Conservation (phyloP, 2,888 invertebrate genomes). For the Buathra laborator region DNA sequence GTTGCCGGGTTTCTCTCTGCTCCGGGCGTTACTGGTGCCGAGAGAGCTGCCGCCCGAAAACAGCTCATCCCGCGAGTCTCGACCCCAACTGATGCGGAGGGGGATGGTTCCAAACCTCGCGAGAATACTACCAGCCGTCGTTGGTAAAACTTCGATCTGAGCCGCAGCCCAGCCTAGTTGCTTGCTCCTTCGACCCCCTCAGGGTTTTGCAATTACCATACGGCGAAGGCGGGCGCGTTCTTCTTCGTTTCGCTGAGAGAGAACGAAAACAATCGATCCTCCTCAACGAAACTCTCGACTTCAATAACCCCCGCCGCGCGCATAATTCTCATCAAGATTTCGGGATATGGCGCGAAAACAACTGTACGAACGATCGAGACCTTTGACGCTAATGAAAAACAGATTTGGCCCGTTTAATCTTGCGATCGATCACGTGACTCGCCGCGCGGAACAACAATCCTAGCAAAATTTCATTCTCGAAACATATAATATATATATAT, state of each 20-base stretch:
- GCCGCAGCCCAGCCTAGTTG: constrained; percentile 56
- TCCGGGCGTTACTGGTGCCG: constrained; percentile 48
- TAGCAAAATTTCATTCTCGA: neutral
- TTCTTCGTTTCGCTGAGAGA: constrained; percentile 41
- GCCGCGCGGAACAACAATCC: neutral
- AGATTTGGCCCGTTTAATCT: neutral
- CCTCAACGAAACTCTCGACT: constrained; percentile 36
- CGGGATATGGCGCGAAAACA: neutral
- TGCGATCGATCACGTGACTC: neutral
- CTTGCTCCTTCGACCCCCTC: constrained; percentile 52
- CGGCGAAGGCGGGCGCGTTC: constrained; percentile 65
- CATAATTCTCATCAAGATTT: neutral
- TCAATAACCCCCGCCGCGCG: constrained; percentile 8
- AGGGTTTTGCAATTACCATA: constrained; percentile 72
- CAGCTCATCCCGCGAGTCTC: constrained; percentile 71
- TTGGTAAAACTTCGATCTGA: constrained; percentile 75
- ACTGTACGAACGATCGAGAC: neutral
- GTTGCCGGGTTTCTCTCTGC: constrained; percentile 21
- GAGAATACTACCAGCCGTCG: constrained; percentile 79
- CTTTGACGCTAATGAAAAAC: neutral
- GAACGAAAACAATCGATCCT: constrained; percentile 69
- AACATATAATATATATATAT: neutral
- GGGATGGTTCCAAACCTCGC: constrained; percentile 75
- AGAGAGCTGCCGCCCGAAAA: constrained; percentile 74
- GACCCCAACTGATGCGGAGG: constrained; percentile 61